phyloP scores from a whole-genome alignment of 92 coral and sea anemone genomes.

The Phenganax stokvisi region DNA sequence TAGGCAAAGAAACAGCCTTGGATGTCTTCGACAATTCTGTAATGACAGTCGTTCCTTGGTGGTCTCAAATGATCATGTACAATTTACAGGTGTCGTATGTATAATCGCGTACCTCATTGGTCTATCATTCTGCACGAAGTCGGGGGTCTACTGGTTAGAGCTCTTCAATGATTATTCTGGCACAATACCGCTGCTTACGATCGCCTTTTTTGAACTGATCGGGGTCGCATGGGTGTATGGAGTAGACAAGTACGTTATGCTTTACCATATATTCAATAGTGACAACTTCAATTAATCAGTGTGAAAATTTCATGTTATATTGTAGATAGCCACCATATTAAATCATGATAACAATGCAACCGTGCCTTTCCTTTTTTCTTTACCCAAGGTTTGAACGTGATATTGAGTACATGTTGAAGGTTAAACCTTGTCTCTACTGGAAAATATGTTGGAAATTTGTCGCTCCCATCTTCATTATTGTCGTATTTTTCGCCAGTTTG shows the following conservation, averaged over 20 bases:
- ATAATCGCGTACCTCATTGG: conserved; percentile 58
- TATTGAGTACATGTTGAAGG: conserved; percentile 80
- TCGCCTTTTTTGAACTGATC: conserved; percentile 60
- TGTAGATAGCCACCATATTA: background rate
- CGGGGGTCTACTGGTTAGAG: conserved; percentile 71
- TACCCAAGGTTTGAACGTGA: conserved; percentile 65
- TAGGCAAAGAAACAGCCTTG: too few relatives aligned
- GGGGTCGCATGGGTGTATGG: conserved; percentile 69
- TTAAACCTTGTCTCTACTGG: conserved; percentile 63
- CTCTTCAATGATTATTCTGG: conserved; percentile 65
- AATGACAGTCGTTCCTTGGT: background rate
- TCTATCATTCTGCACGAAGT: conserved; percentile 54
- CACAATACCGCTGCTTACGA: conserved; percentile 62
- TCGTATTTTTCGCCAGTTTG: conserved; percentile 59
- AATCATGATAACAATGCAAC: background rate
- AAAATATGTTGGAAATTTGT: conserved; percentile 88
- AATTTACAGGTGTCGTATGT: conserved; percentile 58
- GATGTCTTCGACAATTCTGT: background rate
- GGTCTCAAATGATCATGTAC: background rate
- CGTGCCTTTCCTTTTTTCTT: background rate
- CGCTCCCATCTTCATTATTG: conserved; percentile 69
- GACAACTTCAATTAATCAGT: background rate
- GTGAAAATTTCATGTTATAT: background rate
- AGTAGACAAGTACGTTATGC: conserved; percentile 48
- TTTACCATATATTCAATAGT: background rate